Base-by-base conservation (phyloP, 2,113 vertebrate genomes). In the Labeo catla region DNA sequence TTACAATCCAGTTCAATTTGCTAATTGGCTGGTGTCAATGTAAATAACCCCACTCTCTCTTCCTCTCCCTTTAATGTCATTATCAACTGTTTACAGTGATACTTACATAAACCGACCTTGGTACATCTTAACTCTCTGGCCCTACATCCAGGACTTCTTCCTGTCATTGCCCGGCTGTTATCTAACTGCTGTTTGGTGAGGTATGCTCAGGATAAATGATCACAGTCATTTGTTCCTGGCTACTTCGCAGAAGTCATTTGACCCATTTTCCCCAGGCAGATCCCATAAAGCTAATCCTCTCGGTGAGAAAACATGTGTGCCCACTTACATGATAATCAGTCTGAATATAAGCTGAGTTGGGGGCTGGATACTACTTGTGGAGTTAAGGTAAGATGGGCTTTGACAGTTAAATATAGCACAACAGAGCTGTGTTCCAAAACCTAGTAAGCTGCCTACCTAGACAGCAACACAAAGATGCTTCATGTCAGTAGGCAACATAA, bases 221-320 rank as follows among this genome's bases (percentile, higher is more conserved):
- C 36, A 43, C 70, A 28, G 34, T 78, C 11, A 34, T 79, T 77
- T 73, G 74, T 76, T 81, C 39, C 54, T 65, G 39, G 63, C 21
- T 13, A 49, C 19, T 23, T 8, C 54, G 6, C 13, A 47, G 3
- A 45, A 49, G 43, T 52, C 59, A 61, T 86, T 81, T 74, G 76
- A 77, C 76, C 72, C 76, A 76, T 68, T 80, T 88, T 54, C 36
- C 70, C 59, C 74, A 2, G 57, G 15, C 23, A 76, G 49, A 89
- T 85, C 83, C 81, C 83, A 72, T 87, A 81, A 87, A 87, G 50
- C 36, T 87, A 88, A 91, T 89, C 86, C 49, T 86, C 76, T 87
- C 65, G 34, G 70, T 85, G 23, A 86, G 74, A 83, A 86, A 70
- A 85, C 77, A 54, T 87, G 77, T 65, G 73, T 76, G 70, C 12